Evolutionary conservation across 2,113 vertebrate species (phyloP).

Genomic region (Atherinomorus stipes): DNA sequence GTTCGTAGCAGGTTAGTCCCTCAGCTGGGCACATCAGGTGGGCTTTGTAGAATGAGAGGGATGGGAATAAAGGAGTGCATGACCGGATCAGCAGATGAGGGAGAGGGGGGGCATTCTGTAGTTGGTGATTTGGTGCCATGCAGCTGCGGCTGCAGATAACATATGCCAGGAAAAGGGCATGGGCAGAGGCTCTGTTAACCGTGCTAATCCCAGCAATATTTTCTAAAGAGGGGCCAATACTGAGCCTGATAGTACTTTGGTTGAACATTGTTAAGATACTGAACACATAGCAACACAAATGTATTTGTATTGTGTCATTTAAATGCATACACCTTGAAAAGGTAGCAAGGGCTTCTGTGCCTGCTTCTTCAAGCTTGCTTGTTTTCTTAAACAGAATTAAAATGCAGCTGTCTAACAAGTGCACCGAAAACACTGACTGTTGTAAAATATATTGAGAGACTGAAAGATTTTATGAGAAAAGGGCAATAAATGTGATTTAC

Average conservation of each 20-base stretch:
- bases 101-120: constrained; percentile 60
- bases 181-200: constrained; percentile 62
- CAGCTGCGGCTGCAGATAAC: constrained; percentile 76
- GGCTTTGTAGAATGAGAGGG: constrained; percentile 63
- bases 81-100: constrained; percentile 73
- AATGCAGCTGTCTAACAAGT: not conserved
- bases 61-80: constrained; percentile 67
- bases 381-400: too few relatives aligned
- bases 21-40: constrained; percentile 63
- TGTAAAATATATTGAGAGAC: not conserved
- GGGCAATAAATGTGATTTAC: not conserved
- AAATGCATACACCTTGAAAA: too few relatives aligned
- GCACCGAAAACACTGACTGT: not conserved
- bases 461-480: not conserved
- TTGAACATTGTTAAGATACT: constrained; percentile 60
- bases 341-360: constrained; percentile 2
- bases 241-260: constrained; percentile 63
- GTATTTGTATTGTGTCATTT: constrained; percentile 19
- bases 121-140: constrained; percentile 59
- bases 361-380: too few relatives aligned
- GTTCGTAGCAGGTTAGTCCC: constrained; percentile 66
- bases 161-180: constrained; percentile 65
- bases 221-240: constrained; percentile 49
- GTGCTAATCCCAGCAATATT: constrained; percentile 65
- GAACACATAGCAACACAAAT: constrained; percentile 64